Percentiles rank a stretch among this genome's conserved stretches.
Conservation (phyloP, 2,888 invertebrate species). For the Polyploca ridens region DNA sequence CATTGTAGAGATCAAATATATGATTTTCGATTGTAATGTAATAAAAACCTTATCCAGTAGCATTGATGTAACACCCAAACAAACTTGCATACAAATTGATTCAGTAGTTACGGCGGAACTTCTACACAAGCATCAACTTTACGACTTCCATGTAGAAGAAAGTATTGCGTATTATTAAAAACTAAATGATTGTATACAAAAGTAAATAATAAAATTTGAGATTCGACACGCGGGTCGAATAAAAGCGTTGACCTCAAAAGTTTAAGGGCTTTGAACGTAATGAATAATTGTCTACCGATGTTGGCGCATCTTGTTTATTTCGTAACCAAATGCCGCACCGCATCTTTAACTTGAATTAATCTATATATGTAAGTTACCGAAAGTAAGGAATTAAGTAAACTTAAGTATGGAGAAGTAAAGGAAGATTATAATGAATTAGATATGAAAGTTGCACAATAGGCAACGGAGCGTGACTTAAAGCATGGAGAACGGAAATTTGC, state of each 20-base stretch:
- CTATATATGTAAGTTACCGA: background rate
- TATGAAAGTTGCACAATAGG: background rate
- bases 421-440: background rate
- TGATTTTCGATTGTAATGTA: background rate
- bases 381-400: too few relatives aligned
- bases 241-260: constrained; percentile 7
- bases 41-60: background rate
- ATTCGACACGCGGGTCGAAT: constrained; percentile 6
- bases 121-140: background rate
- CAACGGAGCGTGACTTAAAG: background rate
- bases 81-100: constrained; percentile 5
- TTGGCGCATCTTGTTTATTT: background rate
- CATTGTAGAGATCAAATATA: background rate
- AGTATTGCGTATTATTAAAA: background rate
- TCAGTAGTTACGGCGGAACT: constrained; percentile 1
- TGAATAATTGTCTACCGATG: constrained; percentile 6
- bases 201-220: constrained; percentile 8
- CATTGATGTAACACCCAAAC: background rate
- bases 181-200: background rate
- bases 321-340: background rate
- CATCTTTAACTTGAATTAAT: background rate
- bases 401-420: too few relatives aligned
- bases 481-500: too few relatives aligned
- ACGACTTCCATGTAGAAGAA: background rate
- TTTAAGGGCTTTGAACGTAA: constrained; percentile 10